Evolutionary conservation across 2,113 vertebrate genomes (phyloP).

Genomic region (Mastomys coucha): DNA sequence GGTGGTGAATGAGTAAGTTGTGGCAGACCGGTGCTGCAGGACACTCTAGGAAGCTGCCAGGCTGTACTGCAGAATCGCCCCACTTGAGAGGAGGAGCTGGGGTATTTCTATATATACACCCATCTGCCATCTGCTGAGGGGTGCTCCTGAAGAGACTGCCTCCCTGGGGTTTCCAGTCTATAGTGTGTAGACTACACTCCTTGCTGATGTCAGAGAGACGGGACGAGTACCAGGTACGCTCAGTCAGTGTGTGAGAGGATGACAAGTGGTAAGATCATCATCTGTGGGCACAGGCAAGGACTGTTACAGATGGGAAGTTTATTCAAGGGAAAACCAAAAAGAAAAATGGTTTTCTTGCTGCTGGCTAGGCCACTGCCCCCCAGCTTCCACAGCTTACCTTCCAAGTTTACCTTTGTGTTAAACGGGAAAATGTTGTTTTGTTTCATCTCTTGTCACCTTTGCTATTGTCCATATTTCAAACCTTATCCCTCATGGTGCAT

Average conservation of each 20-base stretch:
- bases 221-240: background rate
- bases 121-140: background rate
- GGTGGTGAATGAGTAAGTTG: background rate
- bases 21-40: background rate
- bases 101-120: background rate
- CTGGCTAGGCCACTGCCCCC: background rate
- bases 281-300: rapidly evolving
- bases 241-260: background rate
- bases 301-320: background rate
- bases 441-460: background rate
- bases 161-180: background rate
- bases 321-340: background rate
- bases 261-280: background rate
- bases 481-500: background rate
- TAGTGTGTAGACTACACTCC: rapidly evolving
- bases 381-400: background rate
- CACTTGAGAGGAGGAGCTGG: background rate
- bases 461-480: background rate
- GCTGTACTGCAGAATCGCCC: background rate
- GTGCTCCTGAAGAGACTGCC: rapidly evolving
- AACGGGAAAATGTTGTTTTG: background rate
- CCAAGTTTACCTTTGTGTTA: background rate
- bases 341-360: background rate
- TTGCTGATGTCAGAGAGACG: background rate
- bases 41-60: background rate